Evolutionary conservation across 2,113 vertebrate genomes (phyloP), one percentile per base, ranked within the genome.

Genomic region (Pollachius pollachius): DNA sequence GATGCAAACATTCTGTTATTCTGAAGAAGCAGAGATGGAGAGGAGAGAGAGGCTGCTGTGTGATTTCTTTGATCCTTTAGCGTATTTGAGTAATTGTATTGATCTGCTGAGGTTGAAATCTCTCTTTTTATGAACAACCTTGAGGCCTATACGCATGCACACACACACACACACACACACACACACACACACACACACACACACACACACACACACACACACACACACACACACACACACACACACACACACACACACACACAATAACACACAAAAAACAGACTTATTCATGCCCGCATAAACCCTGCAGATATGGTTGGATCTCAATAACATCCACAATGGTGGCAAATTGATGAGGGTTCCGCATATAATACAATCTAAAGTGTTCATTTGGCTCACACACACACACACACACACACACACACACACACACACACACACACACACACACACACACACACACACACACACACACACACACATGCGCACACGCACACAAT

Each of bases 51-150:
- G 37, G 37, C 8, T 52, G 52, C 52, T 52, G 52, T 52, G 52
- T 52, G 52, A 52, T 58, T 15, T 58, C 57, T 59, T 54, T 54
- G 52, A 54, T 54, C 17, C 57, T 18, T n/a, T 59, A 59, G 57
- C 18, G 1, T 78, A 69, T 78, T 76, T 76, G 52, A 78, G 73
- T 77, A 65, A 52, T 48, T 65, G 3, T 74, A 76, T 73, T 60
- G 75, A 83, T 75, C 48, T 71, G 69, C 67, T 71, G 68, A 79
- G 34, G 48, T 17, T 65, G 57, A 54, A 41, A 62, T 67, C 71
- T 60, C 48, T 62, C 69, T 65, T 58, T 59, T 60, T 18, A 13
- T 70, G 58, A 61, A 68, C 62, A 25, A 61, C 65, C 59, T 69
- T 48, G 11, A 68, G 60, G 57, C 3, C 6, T 65, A 69, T 37